Evolutionary conservation across 2,888 invertebrate genomes (phyloP).

Genomic region (Gari tellinella): DNA sequence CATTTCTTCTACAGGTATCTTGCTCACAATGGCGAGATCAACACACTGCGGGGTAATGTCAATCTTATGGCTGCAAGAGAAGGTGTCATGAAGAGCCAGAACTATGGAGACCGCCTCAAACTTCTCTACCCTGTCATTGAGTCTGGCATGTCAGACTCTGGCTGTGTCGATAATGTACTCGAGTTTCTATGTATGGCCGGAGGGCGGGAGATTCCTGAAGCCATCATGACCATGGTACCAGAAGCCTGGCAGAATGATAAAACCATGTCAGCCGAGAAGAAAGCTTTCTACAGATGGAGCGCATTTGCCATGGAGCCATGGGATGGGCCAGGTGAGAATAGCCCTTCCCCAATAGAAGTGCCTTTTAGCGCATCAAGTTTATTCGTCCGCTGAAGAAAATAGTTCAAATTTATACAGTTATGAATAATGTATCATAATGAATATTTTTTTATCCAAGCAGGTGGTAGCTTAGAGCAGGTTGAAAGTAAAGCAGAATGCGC

Average conservation of each 20-base stretch:
- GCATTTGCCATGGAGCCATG: constrained; percentile 99
- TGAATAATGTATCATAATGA: no score
- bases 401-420: no score
- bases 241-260: constrained; percentile 98
- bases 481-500: no score
- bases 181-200: constrained; percentile 98
- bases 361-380: no score
- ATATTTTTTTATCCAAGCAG: no score
- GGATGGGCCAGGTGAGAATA: constrained; percentile 90
- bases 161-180: constrained; percentile 98
- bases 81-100: constrained; percentile 96
- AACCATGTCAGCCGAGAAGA: constrained; percentile 96
- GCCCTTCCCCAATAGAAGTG: no score
- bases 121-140: constrained; percentile 98
- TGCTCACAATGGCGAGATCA: constrained; percentile 99
- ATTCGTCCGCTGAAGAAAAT: no score
- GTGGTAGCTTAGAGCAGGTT: no score
- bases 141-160: constrained; percentile 98
- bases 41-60: constrained; percentile 98
- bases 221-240: constrained; percentile 99
- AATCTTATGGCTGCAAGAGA: constrained; percentile 99
- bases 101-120: constrained; percentile 93
- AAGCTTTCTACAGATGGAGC: constrained; percentile 98
- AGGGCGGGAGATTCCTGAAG: constrained; percentile 95
- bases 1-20: constrained; percentile 88